A percentile compares a stretch with the other conserved stretches of the same genome.
These are phyloP conservation scores for Danio kyathit DNA, from an alignment of 2,797 vertebrate genomes.

Conservation along the genomic window DNA sequence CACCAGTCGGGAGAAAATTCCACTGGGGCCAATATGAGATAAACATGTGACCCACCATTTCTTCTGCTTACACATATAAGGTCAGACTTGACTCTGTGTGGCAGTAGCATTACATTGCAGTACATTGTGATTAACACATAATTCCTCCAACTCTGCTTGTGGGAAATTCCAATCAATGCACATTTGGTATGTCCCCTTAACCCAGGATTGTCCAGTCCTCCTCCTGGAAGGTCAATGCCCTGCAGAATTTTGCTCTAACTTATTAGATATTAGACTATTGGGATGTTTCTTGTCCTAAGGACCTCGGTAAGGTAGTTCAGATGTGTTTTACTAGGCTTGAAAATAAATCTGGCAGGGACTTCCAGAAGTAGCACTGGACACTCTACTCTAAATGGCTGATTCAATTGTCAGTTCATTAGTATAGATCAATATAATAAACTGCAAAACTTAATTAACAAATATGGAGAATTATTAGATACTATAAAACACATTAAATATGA, in stretches of 20 bases:
- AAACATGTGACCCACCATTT: not conserved
- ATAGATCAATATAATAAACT: too few relatives aligned
- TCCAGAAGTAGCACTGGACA: not conserved
- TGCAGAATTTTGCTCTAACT: not conserved
- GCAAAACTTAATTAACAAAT: not conserved
- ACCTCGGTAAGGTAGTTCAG: not conserved
- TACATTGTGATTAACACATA: not conserved
- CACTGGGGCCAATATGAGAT: not conserved
- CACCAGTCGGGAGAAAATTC: conserved; percentile 4
- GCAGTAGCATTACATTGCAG: not conserved
- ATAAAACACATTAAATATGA: not conserved
- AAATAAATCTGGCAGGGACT: not conserved
- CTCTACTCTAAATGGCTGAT: not conserved
- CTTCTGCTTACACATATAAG: not conserved
- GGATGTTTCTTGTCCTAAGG: not conserved
- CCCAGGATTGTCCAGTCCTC: not conserved
- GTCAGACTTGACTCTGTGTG: not conserved
- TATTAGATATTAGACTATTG: not conserved
- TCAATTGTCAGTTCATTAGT: not conserved
- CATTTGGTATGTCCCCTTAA: not conserved
- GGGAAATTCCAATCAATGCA: not conserved
- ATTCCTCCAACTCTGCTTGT: not conserved
- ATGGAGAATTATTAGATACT: not conserved
- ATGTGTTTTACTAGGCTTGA: not conserved
- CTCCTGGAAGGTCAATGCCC: not conserved